Base-by-base conservation (phyloP, 1,140 invertebrate genomes). In the Globodera rostochiensis region DNA sequence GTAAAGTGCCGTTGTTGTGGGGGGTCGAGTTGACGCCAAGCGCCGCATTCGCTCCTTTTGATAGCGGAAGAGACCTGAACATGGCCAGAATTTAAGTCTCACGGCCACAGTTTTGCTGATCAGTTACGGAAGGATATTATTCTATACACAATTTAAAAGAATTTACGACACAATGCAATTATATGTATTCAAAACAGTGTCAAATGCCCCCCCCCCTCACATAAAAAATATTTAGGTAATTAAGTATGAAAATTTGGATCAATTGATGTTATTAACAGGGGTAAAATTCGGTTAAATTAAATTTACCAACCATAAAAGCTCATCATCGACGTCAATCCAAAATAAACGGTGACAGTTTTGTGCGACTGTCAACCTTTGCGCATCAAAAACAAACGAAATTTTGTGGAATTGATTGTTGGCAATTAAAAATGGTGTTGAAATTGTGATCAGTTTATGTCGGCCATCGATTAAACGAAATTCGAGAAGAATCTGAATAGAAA, bases 361-460 rank as follows among this genome's bases (percentile, higher is more conserved):
- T 15, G 60, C 69, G 7, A 82, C 69, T 11, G 50, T 36, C 36
- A 82, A 50, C 11, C 21, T 13, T 45, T 74, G 45, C 36, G 66
- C 53, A 15, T 82, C 60, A 19, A 81, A 82, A 15, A 75, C 69
- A n/a, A 82, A 45, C 11, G 71, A 76, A 15, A 82, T 82, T 57
- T 75, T 69, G 69, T 82, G 80, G 60, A 82, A 82, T 50, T 82
- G 80, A 36, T 82, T 21, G 45, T 84, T 80, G 25, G 66, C 45
- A 25, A 45, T 7, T 9, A 25, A 49, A 36, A 80, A 70, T 13
- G 80, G 80, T 46, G 81, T 69, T 75, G 5, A 9, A 25, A 82
- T 49, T 50, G 49, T 83, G 80, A 83, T 82, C 21, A 79, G 19
- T 36, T 84, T 82, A n/a, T 83, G 69, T n/a, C 67, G 64, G 45